Base-by-base conservation (phyloP, 2,888 invertebrate species). In the Loripinus fragilis region DNA sequence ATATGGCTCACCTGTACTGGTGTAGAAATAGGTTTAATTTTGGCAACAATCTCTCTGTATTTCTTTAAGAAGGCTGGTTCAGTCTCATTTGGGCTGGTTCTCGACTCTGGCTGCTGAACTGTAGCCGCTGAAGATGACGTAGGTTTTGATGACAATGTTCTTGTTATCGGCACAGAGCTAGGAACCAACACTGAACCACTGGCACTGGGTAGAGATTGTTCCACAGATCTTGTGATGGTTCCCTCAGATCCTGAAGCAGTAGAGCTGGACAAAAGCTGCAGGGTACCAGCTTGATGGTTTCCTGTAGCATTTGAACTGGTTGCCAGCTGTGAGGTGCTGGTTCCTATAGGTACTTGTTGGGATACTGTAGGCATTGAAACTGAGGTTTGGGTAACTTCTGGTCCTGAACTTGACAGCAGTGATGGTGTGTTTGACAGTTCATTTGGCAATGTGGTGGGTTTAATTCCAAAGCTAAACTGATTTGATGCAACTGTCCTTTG, bases 41-140 rank as follows among this genome's bases (percentile, higher is more conserved):
- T 78, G 20, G 81, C 71, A 5, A 81, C 75, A 48, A 76, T 73
- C 17, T 81, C 76, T 41, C 73, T 72, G 28, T 81, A 81, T 23
- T 75, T 81, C 75, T 81, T 78, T 55, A 81, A 30, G 23, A 81
- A 73, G 8, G 67, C 38, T 45, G 67, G 45, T 28, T 67, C 45
- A 15, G 33, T 1, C 8, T 60, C 60, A 17, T 20, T 33, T 10
- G 33, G 28, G 7, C 33, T 60, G 20, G 33, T 33, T 7, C 17
- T 33, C 33, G 10, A 2, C 12, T 15, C 30, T 60, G 60, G 33
- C 12, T 8, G 33, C 33, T 30, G 38, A 10, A 17, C 8, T 42
- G 42, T n/a, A 28, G 67, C 17, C 7, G 23, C 8, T 25, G 45
- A 5, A 67, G 2, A 35, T 2, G 30, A 2, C 25, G 1, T 28